Evolutionary conservation across 2,113 vertebrate genomes (phyloP).

Genomic region (Tursiops truncatus): DNA sequence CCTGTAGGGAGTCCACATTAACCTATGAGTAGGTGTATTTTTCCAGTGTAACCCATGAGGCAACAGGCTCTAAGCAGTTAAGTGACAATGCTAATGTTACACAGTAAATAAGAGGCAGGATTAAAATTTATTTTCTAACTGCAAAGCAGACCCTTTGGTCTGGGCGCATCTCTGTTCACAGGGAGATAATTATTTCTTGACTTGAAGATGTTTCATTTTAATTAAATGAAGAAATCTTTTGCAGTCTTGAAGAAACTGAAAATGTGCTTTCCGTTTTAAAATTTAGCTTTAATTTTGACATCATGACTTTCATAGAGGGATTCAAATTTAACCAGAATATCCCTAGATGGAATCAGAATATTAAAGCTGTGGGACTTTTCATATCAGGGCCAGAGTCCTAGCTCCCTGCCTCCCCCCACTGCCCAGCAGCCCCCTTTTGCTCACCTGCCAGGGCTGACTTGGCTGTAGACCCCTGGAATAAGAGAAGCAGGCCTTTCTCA

Average conservation of each 20-base stretch:
- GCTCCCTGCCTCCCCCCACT: rapidly evolving
- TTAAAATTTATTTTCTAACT: neutral
- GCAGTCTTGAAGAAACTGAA: neutral
- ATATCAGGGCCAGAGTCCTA: neutral
- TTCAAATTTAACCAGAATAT: neutral
- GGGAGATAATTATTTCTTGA: neutral
- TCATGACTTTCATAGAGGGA: neutral
- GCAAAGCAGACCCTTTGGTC: neutral
- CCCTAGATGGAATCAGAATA: neutral
- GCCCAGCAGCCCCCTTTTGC: rapidly evolving
- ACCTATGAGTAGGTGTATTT: rapidly evolving
- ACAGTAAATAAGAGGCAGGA: neutral
- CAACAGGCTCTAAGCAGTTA: neutral
- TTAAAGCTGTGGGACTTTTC: neutral
- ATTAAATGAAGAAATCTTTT: neutral
- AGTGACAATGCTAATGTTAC: neutral
- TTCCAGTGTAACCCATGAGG: neutral
- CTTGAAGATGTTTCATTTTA: neutral
- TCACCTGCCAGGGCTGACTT: neutral
- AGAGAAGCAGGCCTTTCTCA: neutral
- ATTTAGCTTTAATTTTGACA: neutral
- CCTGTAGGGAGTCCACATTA: neutral
- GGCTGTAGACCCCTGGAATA: neutral
- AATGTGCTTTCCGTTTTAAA: constrained; percentile 21
- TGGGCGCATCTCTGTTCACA: neutral